These are phyloP conservation scores for Mechanitis mazaeus DNA, from an alignment of 2,888 invertebrate species.

Conservation along the genomic window DNA sequence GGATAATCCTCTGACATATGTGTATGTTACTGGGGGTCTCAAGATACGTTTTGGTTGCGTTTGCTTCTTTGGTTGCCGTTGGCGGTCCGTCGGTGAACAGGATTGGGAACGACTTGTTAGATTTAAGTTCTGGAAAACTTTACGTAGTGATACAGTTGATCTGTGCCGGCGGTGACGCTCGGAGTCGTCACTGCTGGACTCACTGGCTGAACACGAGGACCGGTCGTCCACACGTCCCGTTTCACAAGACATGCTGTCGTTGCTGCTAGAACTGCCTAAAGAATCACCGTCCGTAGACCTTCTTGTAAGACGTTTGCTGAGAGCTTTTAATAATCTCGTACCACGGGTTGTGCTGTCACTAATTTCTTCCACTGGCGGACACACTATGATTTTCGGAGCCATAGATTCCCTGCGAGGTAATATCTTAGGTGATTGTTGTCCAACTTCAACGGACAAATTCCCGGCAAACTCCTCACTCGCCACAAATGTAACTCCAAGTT, in stretches of 20 bases:
- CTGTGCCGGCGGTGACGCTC: slow-evolving; percentile 68
- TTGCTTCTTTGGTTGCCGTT: slow-evolving; percentile 74
- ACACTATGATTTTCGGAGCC: slow-evolving; percentile 68
- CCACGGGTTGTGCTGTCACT: slow-evolving; percentile 78
- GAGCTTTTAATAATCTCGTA: slow-evolving; percentile 79
- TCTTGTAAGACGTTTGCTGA: slow-evolving; percentile 79
- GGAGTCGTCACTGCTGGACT: slow-evolving; percentile 79
- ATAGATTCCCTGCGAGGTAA: slow-evolving; percentile 51
- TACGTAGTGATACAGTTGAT: slow-evolving; percentile 81
- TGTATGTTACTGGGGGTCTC: slow-evolving; percentile 86
- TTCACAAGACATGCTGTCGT: slow-evolving; percentile 63
- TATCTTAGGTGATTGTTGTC: slow-evolving; percentile 43
- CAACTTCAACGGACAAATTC: slow-evolving; percentile 37
- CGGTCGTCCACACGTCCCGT: slow-evolving; percentile 56
- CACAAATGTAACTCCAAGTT: slow-evolving; percentile 52
- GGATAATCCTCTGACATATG: slow-evolving; percentile 87
- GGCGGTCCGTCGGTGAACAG: slow-evolving; percentile 72
- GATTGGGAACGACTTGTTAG: slow-evolving; percentile 80
- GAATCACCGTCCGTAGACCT: slow-evolving; percentile 66
- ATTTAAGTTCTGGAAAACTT: slow-evolving; percentile 82
- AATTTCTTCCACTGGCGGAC: slow-evolving; percentile 70
- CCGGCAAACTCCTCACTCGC: slow-evolving; percentile 53
- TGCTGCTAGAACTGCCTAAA: slow-evolving; percentile 65
- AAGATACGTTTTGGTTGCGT: slow-evolving; percentile 84
- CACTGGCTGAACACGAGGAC: slow-evolving; percentile 77